phyloP scores from a whole-genome alignment of 2,113 vertebrate species.

The Eubucco bourcierii region DNA sequence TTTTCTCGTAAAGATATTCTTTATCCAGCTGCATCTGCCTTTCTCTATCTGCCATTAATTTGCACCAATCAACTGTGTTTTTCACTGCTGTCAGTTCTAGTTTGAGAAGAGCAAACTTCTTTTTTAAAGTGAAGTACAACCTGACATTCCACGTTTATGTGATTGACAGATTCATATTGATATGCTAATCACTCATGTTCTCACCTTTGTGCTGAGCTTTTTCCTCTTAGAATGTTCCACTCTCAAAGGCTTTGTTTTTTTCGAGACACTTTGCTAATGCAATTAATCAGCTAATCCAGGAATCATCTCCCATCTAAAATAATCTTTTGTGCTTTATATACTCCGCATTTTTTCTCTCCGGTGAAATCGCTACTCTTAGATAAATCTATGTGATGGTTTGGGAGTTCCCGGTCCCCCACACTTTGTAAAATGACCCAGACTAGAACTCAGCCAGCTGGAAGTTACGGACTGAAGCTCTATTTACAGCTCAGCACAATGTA shows the following conservation, averaged over 20 bases:
- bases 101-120: conserved; percentile 8
- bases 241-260: not conserved
- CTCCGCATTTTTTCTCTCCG: not conserved
- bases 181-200: conserved; percentile 24
- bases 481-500: too few relatives aligned
- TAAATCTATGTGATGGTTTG: too few relatives aligned
- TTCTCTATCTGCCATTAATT: not conserved
- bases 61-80: not conserved
- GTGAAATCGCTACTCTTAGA: not conserved
- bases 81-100: conserved; percentile 26
- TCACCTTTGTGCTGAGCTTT: not conserved
- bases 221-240: not conserved
- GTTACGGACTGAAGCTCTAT: too few relatives aligned
- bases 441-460: too few relatives aligned
- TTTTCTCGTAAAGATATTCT: not conserved
- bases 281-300: conserved; percentile 18
- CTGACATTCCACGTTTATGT: not conserved
- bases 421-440: too few relatives aligned
- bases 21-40: not conserved
- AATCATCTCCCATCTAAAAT: not conserved
- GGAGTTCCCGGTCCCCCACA: too few relatives aligned
- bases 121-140: not conserved
- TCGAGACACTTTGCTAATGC: not conserved
- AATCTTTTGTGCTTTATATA: not conserved
- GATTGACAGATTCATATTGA: conserved; percentile 45